These are phyloP conservation scores for Galeopterus variegatus DNA, from an alignment of 2,113 vertebrate genomes.

Conservation along the genomic window DNA sequence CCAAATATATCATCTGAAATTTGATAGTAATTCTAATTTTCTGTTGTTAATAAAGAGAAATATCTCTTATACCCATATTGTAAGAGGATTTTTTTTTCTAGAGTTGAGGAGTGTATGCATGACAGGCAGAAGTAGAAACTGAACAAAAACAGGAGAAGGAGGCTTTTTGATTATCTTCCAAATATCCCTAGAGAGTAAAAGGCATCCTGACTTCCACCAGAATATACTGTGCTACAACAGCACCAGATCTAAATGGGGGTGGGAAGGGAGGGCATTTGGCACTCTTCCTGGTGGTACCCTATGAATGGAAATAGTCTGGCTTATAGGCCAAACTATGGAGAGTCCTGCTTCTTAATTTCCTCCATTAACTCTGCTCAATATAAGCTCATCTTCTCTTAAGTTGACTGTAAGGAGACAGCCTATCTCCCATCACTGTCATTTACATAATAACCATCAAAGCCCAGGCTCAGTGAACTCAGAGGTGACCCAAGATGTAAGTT, in stretches of 20 bases:
- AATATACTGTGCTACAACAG: not conserved
- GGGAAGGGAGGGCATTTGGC: not conserved
- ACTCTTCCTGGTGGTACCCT: not conserved
- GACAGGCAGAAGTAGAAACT: not conserved
- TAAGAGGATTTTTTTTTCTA: not conserved
- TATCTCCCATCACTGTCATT: not conserved
- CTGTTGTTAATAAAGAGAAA: not conserved
- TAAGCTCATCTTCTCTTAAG: not conserved
- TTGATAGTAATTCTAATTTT: not conserved
- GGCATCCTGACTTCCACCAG: not conserved
- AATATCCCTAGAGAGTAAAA: not conserved
- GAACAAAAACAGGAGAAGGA: not conserved
- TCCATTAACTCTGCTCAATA: not conserved
- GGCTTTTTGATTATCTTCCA: not conserved
- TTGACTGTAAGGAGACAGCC: not conserved
- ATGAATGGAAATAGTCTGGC: not conserved
- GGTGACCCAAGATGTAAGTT: conserved; percentile 5
- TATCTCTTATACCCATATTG: not conserved
- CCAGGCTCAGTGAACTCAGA: not conserved
- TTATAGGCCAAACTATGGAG: not conserved
- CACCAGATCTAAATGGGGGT: not conserved
- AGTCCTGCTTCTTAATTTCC: not conserved
- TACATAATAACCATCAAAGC: not conserved
- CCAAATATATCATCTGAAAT: not conserved
- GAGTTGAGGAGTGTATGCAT: not conserved